Evolutionary conservation across 2,888 invertebrate genomes (phyloP), one percentile per base, ranked within the genome.

Genomic region (Nymphalis urticae): DNA sequence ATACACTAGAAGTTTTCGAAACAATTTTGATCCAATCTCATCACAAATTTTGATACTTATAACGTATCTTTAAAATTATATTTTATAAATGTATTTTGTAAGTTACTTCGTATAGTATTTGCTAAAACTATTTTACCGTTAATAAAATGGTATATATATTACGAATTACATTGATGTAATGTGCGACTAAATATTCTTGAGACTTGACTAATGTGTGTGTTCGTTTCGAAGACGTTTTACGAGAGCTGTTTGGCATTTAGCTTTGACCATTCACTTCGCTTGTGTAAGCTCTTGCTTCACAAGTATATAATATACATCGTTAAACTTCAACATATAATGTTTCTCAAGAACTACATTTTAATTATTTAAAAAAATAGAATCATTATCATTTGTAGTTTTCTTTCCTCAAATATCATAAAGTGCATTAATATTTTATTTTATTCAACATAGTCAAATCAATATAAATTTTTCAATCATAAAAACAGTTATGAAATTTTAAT

Each of bases 221-320:
- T 42, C 42, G 56, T n/a, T 56, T 32, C 13, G 32, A 56, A 56
- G 56, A 56, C n/a, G 56, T 9, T 32, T 50, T 50, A 50, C 50
- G 32, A 32, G 32, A 56, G 56, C 56, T 56, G 32, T 56, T 56
- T 73, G 71, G 65, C 71, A 73, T 73, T 73, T 71, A 73, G 27
- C 42, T 58, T 27, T 73, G 71, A 73, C 73, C 73, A 47, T 68
- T 69, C 73, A 69, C 73, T 65, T 64, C 19, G 24, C 71, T 69
- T 69, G 68, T 71, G 73, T 69, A 73, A 73, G 65, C 56, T 58
- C 48, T 73, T 73, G 71, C 71, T 13, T 58, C 69, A 73, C 48
- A 60, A 53, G 60, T 64, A 59, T 60, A 69, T 69, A 61, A 51
- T 56, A 56, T 60, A 48, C 64, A 48, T 50, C 69, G 64, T 64